Evolutionary conservation across 2,797 vertebrate species (phyloP).

Genomic region (Sebastiscus albofasciatus): DNA sequence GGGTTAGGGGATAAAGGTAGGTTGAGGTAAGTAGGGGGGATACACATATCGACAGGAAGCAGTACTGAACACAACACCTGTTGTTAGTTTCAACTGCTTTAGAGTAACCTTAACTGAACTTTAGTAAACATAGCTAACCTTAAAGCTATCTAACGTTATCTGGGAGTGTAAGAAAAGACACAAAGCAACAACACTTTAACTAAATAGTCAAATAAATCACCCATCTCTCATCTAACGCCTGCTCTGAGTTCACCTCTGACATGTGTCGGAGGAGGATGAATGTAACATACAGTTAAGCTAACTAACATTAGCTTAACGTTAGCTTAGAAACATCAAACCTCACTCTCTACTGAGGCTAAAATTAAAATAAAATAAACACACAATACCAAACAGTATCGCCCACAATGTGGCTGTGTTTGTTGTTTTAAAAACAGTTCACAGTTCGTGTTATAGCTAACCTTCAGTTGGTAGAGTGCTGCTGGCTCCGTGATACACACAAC

Average conservation of each 20-base stretch:
- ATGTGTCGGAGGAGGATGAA: background rate
- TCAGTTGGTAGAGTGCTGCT: background rate
- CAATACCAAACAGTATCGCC: too few species aligned
- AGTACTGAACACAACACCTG: fast-evolving
- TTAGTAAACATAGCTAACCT: background rate
- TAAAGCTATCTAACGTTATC: background rate
- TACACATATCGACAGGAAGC: background rate
- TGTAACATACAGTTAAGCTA: background rate
- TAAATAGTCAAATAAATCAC: background rate
- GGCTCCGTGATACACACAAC: constrained; percentile 8
- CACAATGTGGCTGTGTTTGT: background rate
- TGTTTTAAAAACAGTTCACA: background rate
- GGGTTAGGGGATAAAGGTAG: background rate
- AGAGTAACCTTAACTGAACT: background rate
- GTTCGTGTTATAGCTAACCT: constrained; percentile 42
- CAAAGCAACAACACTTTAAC: background rate
- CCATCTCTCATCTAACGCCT: background rate
- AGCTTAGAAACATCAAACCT: background rate
- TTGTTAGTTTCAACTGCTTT: background rate
- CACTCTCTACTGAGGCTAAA: background rate
- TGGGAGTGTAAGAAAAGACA: background rate
- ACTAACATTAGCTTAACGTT: background rate
- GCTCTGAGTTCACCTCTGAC: constrained; percentile 12
- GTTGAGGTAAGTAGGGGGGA: background rate
- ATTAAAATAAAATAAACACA: background rate